Conservation (phyloP, 2,888 invertebrate species). For the Chydorus sphaericus region DNA sequence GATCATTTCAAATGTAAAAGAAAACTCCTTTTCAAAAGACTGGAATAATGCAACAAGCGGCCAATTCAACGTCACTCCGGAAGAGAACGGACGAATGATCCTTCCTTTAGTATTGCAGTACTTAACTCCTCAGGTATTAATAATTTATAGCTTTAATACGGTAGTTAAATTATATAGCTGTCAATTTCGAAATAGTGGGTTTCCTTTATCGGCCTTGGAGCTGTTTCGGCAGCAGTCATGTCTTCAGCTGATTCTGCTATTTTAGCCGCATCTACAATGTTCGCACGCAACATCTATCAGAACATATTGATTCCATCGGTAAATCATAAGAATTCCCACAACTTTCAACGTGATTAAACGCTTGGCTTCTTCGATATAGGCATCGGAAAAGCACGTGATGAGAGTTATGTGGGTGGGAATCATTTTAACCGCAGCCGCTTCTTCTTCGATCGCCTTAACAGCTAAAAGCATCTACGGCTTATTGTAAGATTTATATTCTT, state of each 20-base stretch:
- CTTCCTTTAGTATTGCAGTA: conserved; percentile 93
- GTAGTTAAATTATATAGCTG: background rate
- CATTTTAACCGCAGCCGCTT: conserved; percentile 76
- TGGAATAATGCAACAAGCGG: conserved; percentile 85
- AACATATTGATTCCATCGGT: conserved; percentile 85
- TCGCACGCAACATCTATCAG: conserved; percentile 95
- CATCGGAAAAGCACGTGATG: conserved; percentile 88
- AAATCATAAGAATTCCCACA: conserved; percentile 23
- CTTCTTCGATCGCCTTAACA: conserved; percentile 89
- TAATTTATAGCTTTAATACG: no score
- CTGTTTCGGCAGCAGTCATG: conserved; percentile 98
- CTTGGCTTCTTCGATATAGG: conserved; percentile 34
- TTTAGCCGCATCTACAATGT: conserved; percentile 95
- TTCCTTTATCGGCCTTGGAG: conserved; percentile 93
- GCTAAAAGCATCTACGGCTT: conserved; percentile 95
- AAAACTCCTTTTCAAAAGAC: no score
- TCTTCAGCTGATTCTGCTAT: conserved; percentile 98
- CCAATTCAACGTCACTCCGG: conserved; percentile 23
- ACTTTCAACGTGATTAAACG: background rate
- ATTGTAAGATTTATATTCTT: no score
- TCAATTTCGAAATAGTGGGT: conserved; percentile 44
- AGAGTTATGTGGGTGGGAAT: conserved; percentile 74
- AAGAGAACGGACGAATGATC: conserved; percentile 71
- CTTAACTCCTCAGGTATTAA: no score
- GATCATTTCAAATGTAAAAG: no score